phyloP scores from a whole-genome alignment of 2,888 invertebrate genomes.

The Xestia xanthographa region DNA sequence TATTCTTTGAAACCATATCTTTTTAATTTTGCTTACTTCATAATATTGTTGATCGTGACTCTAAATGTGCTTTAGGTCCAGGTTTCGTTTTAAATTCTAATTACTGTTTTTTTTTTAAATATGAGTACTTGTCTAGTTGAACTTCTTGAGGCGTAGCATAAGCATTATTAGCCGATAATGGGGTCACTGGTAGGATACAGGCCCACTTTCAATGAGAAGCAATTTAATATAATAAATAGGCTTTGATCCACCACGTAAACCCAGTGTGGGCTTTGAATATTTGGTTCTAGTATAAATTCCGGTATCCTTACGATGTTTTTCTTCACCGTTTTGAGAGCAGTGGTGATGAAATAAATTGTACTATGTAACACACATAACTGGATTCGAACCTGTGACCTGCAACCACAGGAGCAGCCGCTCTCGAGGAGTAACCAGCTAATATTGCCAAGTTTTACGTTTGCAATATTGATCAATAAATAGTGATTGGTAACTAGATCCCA shows the following conservation, averaged over 20 bases:
- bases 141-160: neutral
- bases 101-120: neutral
- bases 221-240: too few species aligned
- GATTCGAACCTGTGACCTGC: neutral
- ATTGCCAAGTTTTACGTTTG: neutral
- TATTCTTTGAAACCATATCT: neutral
- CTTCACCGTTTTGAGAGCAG: neutral
- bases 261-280: neutral
- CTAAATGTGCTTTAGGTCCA: too few species aligned
- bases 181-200: neutral
- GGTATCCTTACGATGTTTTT: neutral
- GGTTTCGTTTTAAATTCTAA: too few species aligned
- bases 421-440: neutral
- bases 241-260: neutral
- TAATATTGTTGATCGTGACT: too few species aligned
- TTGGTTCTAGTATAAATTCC: neutral
- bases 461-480: constrained; percentile 8
- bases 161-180: neutral
- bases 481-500: constrained; percentile 33
- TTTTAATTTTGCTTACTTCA: too few species aligned
- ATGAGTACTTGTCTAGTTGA: neutral
- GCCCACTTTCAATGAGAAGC: neutral
- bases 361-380: neutral
- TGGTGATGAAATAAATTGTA: neutral
- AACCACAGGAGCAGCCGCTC: neutral